Evolutionary conservation across 2,797 vertebrate species (phyloP).

Genomic region (Manis pentadactyla): DNA sequence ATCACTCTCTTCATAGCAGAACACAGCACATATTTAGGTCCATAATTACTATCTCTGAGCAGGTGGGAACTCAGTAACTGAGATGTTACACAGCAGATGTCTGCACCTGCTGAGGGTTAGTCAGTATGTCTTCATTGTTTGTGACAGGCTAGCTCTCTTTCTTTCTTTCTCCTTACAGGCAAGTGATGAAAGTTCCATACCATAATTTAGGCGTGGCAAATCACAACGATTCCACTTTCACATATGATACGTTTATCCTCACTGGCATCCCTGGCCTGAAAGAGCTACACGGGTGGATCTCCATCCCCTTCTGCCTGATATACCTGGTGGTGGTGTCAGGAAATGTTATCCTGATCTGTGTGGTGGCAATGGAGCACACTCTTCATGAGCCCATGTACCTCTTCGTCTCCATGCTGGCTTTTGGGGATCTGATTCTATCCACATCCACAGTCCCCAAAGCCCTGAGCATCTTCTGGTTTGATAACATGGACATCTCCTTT

Average conservation of each 20-base stretch:
- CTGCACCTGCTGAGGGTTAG: background rate
- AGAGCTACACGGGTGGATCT: background rate
- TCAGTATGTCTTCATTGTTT: background rate
- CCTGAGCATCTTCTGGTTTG: constrained; percentile 71
- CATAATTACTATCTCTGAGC: background rate
- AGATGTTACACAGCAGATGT: background rate
- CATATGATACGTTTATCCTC: constrained; percentile 39
- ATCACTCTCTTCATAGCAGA: background rate
- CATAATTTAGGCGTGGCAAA: background rate
- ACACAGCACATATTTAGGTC: background rate
- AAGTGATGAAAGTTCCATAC: background rate
- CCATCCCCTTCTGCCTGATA: constrained; percentile 24
- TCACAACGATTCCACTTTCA: background rate
- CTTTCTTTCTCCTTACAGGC: background rate
- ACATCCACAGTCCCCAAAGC: constrained; percentile 84
- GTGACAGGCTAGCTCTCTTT: background rate
- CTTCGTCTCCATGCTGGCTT: constrained; percentile 84
- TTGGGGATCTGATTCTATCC: constrained; percentile 84
- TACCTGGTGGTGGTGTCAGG: background rate
- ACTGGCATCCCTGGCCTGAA: constrained; percentile 1
- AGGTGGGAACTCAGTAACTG: background rate
- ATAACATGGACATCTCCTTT: constrained; percentile 28
- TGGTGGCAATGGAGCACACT: constrained; percentile 67
- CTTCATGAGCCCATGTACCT: constrained; percentile 84
- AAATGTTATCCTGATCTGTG: background rate